Evolutionary conservation across 2,113 vertebrate genomes (phyloP), one percentile per base, ranked within the genome.

Genomic region (Vulpes vulpes): DNA sequence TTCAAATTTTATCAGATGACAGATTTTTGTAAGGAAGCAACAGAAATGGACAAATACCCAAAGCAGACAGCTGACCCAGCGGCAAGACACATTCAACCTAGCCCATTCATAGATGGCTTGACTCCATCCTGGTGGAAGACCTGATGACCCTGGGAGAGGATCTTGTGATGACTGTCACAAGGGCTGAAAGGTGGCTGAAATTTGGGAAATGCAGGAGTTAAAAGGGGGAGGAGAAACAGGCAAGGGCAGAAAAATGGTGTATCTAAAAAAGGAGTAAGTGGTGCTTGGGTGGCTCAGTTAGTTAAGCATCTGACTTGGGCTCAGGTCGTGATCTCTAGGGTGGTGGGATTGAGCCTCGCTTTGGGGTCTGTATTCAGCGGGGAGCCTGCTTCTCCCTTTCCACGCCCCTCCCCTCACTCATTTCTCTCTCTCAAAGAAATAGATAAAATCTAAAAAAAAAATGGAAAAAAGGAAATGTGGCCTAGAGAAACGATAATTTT

Each of bases 401-500:
- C 17, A 16, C 10, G 67, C 32, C 17, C 32, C 8, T 35, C 32
- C 32, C 67, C n/a, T 69, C 57, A 8, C 57, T 59, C 17, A 43
- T 8, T 19, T 59, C 19, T 59, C 19, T 59, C 57, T 2, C 67
- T 32, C 67, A 35, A 69, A 69, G 17, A 69, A 32, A 65, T 65
- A 65, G n/a, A 69, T 19, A 69, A 69, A 69, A 67, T 25, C 60
- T n/a, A 2, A 64, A 69, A n/a, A 78, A 35, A 83, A 30, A 12
- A 78, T 5, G 20, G 38, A 65, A 96, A 89, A 38, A 96, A 86
- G 38, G 92, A 92, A 38, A 96, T 65, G 27, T n/a, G 17, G 10
- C 32, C 55, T 60, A 76, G 14, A 71, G 16, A 80, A 95, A 85
- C 16, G 11, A 2, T 2, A 43, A 43, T 11, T 80, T 86, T 71